phyloP scores from a whole-genome alignment of 2,888 invertebrate genomes.

The Syritta pipiens region DNA sequence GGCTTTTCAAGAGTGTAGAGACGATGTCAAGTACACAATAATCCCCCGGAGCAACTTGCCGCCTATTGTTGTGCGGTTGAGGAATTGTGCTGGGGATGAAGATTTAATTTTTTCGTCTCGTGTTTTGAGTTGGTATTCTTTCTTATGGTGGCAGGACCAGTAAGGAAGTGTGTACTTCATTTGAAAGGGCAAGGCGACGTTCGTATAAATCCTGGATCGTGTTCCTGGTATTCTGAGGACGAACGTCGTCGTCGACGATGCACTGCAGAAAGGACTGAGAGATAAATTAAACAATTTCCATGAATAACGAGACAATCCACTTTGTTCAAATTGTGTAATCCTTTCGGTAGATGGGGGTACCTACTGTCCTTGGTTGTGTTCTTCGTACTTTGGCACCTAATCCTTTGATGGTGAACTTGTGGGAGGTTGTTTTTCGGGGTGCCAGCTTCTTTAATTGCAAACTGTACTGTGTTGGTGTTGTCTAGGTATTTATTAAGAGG shows the following conservation, averaged over 20 bases:
- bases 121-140: slow-evolving; percentile 1
- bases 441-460: slow-evolving; percentile 13
- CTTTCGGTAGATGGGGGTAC: too few relatives aligned
- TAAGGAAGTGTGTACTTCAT: slow-evolving; percentile 7
- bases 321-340: slow-evolving; percentile 71
- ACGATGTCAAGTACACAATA: slow-evolving; percentile 67
- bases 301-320: slow-evolving; percentile 72
- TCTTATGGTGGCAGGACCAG: slow-evolving; percentile 15
- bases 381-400: slow-evolving; percentile 1
- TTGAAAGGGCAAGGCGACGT: slow-evolving; percentile 38
- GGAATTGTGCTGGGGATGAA: slow-evolving; percentile 50
- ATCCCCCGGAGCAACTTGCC: slow-evolving; percentile 55
- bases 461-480: slow-evolving; percentile 7
- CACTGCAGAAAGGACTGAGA: slow-evolving; percentile 10
- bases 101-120: too few relatives aligned
- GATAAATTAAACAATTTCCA: slow-evolving; percentile 71
- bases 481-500: slow-evolving; percentile 19
- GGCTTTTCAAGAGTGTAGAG: slow-evolving; percentile 51
- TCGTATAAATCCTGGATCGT: slow-evolving; percentile 43
- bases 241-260: not conserved
- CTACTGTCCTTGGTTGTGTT: slow-evolving; percentile 26
- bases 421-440: not conserved
- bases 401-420: not conserved
- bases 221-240: slow-evolving; percentile 6
- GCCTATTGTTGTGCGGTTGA: slow-evolving; percentile 67